A percentile compares a stretch with the other conserved stretches of the same genome.
These are phyloP conservation scores for Equus quagga DNA, from an alignment of 2,113 vertebrate species.

Conservation along the genomic window DNA sequence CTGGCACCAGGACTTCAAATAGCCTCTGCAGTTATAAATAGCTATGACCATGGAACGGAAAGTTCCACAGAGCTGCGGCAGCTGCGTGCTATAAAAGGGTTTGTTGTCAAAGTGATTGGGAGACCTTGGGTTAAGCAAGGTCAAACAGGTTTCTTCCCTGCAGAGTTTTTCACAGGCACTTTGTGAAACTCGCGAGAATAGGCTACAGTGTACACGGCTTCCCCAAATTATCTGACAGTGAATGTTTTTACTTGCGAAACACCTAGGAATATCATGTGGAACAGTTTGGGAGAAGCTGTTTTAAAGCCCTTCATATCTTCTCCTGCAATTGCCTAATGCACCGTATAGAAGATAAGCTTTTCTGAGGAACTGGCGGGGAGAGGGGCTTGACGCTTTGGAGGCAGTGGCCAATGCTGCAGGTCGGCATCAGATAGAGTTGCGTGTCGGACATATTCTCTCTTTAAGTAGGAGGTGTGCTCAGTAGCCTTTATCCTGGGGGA, in stretches of 20 bases:
- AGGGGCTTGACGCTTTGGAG: neutral
- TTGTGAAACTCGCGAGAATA: neutral
- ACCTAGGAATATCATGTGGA: neutral
- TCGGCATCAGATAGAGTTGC: neutral
- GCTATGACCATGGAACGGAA: accelerated
- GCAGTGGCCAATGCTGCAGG: accelerated
- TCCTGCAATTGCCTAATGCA: neutral
- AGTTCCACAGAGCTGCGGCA: neutral
- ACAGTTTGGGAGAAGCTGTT: neutral
- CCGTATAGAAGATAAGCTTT: neutral
- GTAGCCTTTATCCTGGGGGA: neutral
- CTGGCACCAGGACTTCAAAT: neutral
- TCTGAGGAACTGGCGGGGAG: accelerated
- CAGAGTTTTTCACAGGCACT: neutral
- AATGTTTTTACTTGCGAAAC: neutral
- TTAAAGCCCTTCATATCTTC: neutral
- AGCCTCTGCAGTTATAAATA: neutral
- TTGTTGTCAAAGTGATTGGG: neutral
- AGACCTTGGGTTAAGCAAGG: neutral
- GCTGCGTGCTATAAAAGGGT: neutral
- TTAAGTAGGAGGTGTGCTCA: neutral
- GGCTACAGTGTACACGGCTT: accelerated
- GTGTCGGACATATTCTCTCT: neutral
- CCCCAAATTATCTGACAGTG: neutral
- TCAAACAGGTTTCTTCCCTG: neutral